Conservation (phyloP, 2,888 invertebrate species). For the Lasioglossum leucozonium region DNA sequence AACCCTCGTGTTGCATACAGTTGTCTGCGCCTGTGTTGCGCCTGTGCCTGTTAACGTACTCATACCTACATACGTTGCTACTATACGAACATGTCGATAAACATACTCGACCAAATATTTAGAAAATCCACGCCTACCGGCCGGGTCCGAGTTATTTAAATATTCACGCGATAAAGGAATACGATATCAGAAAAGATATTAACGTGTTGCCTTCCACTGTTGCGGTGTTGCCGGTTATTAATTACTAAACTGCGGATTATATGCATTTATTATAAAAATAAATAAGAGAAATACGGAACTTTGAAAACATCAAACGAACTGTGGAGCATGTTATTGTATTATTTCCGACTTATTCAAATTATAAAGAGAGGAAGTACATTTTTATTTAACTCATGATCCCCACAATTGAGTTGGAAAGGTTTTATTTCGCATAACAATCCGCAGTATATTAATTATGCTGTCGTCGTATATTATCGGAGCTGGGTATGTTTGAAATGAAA, state of each 20-base stretch:
- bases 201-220: neutral
- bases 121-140: conserved; percentile 64
- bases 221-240: neutral
- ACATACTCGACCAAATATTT: conserved; percentile 76
- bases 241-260: neutral
- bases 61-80: conserved; percentile 22
- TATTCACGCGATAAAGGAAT: conserved; percentile 34
- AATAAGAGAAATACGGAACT: neutral
- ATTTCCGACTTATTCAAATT: neutral
- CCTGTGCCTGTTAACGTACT: conserved; percentile 28
- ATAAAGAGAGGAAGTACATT: neutral
- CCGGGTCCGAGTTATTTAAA: conserved; percentile 54
- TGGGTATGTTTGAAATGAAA: neutral
- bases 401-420: neutral
- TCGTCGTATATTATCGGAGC: neutral
- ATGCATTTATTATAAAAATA: neutral
- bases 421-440: neutral
- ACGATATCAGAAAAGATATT: neutral
- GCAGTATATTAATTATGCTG: neutral
- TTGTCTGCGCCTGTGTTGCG: conserved; percentile 23
- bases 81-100: conserved; percentile 67
- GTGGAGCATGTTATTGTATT: neutral
- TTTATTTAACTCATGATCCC: neutral
- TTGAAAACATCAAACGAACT: neutral
- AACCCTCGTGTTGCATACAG: conserved; percentile 44